Conservation (phyloP, 2,888 invertebrate species). For the Eucera pruinosa region DNA sequence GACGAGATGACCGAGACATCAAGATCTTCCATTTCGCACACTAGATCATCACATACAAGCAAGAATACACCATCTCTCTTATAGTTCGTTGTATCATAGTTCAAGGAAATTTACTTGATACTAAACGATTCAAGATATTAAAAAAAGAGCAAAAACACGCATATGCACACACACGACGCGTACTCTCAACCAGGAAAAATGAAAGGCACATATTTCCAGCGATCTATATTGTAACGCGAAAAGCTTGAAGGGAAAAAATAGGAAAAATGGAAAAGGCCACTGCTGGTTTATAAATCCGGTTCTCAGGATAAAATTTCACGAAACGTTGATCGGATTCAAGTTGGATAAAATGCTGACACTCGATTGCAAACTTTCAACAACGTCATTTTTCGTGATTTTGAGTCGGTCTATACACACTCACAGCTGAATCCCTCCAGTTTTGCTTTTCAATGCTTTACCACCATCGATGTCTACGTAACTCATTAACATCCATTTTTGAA, state of each 20-base stretch:
- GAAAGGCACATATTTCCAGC: background rate
- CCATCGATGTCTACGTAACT: constrained; percentile 35
- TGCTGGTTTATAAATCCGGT: background rate
- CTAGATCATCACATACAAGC: constrained; percentile 7
- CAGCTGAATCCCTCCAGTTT: constrained; percentile 31
- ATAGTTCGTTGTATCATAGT: constrained; percentile 50
- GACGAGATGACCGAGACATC: constrained; percentile 25
- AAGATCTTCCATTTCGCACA: constrained; percentile 57
- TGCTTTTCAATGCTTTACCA: constrained; percentile 35
- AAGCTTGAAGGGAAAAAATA: background rate
- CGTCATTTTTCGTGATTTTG: constrained; percentile 10
- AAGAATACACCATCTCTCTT: constrained; percentile 29
- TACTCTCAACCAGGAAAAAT: constrained; percentile 22
- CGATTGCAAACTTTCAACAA: background rate
- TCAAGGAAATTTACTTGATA: constrained; percentile 20
- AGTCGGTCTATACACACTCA: constrained; percentile 14
- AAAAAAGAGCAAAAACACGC: no score
- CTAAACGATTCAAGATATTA: constrained; percentile 8
- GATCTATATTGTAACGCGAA: background rate
- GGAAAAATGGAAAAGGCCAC: background rate
- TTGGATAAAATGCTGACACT: background rate
- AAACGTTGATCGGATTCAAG: background rate
- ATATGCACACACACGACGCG: constrained; percentile 4
- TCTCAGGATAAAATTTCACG: constrained; percentile 1
- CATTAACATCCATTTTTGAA: constrained; percentile 11